Evolutionary conservation across 1,140 invertebrate genomes (phyloP), one percentile per base, ranked within the genome.

Genomic region (Diorhabda carinulata): DNA sequence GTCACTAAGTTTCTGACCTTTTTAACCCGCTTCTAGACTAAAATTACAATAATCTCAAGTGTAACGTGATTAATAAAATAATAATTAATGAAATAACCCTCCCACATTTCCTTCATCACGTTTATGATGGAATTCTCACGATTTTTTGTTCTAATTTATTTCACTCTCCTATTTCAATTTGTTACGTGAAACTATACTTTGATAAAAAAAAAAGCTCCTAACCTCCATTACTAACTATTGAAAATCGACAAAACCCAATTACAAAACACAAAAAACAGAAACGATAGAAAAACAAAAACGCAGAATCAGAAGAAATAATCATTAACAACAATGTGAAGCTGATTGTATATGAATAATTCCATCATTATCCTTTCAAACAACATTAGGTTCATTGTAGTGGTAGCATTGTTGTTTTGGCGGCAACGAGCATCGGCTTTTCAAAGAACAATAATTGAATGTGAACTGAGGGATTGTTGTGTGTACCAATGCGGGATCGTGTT

Each of bases 271-370:
- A 61, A 61, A 61, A 40, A 61, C 42, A 41, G 25, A 61, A 61
- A 8, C 25, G 42, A 9, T n/a, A 41, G 40, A 61, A 61, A 61
- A 61, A 40, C 25, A 61, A 61, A 61, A 61, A 61, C 59, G 73
- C 72, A 43, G 64, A 66, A 71, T 71, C 72, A 73, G 67, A 66
- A 71, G 64, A 73, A 73, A 73, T 73, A 73, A 71, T 73, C 69
- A 71, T 68, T 66, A 71, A 9, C 43, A 8, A 69, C 69, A 71
- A 71, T 69, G 52, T 40, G n/a, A 42, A 60, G 58, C 58, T 68
- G 69, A 71, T 73, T 73, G 72, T 73, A 66, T 59, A 68, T 71
- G 66, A 73, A 73, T 73, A 71, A 73, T 73, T 73, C 67, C 56
- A 73, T 73, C 72, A 69, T 68, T 71, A 70, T 67, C 56, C 66